Base-by-base conservation (phyloP, 2,888 invertebrate genomes). In the Muscina levida region DNA sequence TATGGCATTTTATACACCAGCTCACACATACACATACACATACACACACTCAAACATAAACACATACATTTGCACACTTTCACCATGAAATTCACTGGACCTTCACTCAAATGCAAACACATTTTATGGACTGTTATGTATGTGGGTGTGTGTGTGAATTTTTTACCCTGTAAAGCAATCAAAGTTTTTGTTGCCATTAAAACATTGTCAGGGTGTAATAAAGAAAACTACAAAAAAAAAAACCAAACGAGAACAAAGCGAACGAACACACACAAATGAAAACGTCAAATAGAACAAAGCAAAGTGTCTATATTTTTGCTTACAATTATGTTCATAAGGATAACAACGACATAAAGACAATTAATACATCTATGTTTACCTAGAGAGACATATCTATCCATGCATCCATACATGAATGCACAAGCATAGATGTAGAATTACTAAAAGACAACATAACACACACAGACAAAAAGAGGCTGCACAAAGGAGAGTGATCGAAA, bases 181-280 rank as follows among this genome's bases (percentile, higher is more conserved):
- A 53, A 68, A 53, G 68, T 68, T 68, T n/a, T 31, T 53, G 53
- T 39, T 68, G 53, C 53, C 53, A 53, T 68, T 68, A 68, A 68
- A 68, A 68, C 39, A 53, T 62, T 68, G 68, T 53, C 42, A 68
- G 68, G 8, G 62, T 62, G 39, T 68, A 31, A 48, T 48, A 66
- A 66, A 66, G 66, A 17, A 31, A 66, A 17, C 31, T 66, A 11
- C 11, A 66, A 48, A 48, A 11, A 31, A 17, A 6, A 48, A 24
- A 31, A 10, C n/a, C 31, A 53, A 48, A 17, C 1, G 2, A 53
- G 1, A 53, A 53, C 17, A 17, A 19, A 15, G 26, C 6, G 57
- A 10, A n/a, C n/a, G n/a, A n/a, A n/a, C n/a, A n/a, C n/a, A n/a
- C 57, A 31, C 31, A 26, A 57, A 66, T 5, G 11, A 67, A 39